phyloP scores from a whole-genome alignment of 1,140 invertebrate species.

The Sinella curviseta region DNA sequence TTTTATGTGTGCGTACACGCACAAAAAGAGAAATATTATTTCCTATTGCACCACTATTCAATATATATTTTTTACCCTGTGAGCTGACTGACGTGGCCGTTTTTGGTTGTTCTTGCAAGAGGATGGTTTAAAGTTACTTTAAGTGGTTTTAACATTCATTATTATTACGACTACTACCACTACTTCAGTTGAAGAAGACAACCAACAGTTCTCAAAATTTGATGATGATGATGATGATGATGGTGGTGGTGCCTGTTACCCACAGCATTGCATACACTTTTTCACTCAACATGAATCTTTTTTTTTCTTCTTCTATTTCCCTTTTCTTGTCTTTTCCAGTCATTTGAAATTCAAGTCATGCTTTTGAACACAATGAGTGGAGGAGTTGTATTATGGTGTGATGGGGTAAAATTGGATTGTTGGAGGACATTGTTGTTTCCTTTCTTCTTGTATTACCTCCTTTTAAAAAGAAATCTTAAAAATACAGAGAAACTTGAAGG shows the following conservation, averaged over 20 bases:
- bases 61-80: neutral
- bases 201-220: neutral
- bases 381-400: conserved; percentile 26
- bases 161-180: neutral
- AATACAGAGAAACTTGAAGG: too few species aligned
- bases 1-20: too few species aligned
- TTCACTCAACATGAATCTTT: neutral
- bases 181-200: neutral
- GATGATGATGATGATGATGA: neutral
- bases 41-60: neutral
- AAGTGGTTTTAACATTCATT: conserved; percentile 25
- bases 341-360: conserved; percentile 27
- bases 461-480: too few species aligned
- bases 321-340: conserved; percentile 1
- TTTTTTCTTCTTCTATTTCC: neutral
- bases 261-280: neutral
- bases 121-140: conserved; percentile 27
- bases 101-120: neutral
- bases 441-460: too few species aligned
- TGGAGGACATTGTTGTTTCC: neutral
- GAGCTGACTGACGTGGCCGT: neutral
- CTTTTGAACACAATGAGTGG: conserved; percentile 18
- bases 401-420: conserved; percentile 13
- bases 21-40: neutral
- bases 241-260: neutral